Evolutionary conservation across 2,888 invertebrate species (phyloP).

Genomic region (Noctua pronuba): DNA sequence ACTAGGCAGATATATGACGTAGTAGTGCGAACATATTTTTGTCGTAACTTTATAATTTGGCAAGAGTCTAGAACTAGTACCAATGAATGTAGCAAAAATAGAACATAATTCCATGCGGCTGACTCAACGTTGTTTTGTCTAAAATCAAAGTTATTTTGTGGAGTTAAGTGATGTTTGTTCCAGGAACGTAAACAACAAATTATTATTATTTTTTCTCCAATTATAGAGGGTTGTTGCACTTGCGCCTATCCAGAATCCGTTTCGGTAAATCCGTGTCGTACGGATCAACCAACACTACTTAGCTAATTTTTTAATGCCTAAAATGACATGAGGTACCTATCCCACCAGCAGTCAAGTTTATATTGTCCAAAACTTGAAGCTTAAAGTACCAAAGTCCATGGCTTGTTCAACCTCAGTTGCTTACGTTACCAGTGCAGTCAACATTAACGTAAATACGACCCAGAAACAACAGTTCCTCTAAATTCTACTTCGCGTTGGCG

Average conservation of each 20-base stretch:
- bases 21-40: constrained; percentile 83
- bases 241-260: background rate
- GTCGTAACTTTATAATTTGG: constrained; percentile 87
- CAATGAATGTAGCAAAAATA: constrained; percentile 84
- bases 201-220: background rate
- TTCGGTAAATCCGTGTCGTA: background rate
- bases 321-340: background rate
- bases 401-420: constrained; percentile 16
- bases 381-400: background rate
- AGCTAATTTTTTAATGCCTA: background rate
- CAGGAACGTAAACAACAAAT: constrained; percentile 9
- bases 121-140: constrained; percentile 77
- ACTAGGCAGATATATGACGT: constrained; percentile 76
- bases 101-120: constrained; percentile 83
- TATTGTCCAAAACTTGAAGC: background rate
- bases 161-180: constrained; percentile 26
- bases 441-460: constrained; percentile 51
- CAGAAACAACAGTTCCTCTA: constrained; percentile 55
- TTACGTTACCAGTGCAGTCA: constrained; percentile 31
- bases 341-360: background rate
- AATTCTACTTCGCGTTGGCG: constrained; percentile 58
- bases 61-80: constrained; percentile 82
- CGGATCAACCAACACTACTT: background rate
- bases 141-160: constrained; percentile 48
- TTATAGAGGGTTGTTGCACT: constrained; percentile 9